Conservation (phyloP, 2,797 vertebrate species). For the Clamator glandarius region DNA sequence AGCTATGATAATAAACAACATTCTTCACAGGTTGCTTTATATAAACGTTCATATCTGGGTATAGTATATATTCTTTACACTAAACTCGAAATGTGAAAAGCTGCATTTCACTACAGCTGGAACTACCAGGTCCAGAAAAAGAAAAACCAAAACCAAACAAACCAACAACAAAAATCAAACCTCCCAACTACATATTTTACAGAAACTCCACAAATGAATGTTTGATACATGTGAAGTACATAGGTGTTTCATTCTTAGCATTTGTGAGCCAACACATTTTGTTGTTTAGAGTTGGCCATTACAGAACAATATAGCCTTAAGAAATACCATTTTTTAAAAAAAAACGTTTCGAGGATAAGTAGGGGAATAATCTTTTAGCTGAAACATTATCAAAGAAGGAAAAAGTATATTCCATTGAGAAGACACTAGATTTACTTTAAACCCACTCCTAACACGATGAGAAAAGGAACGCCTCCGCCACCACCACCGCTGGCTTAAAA, state of each 20-base stretch:
- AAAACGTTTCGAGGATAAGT: not conserved
- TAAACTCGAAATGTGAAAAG: not conserved
- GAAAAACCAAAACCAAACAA: too few relatives aligned
- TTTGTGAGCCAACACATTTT: not conserved
- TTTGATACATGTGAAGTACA: not conserved
- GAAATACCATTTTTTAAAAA: not conserved
- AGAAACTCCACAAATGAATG: not conserved
- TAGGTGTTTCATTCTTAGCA: not conserved
- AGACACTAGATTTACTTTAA: not conserved
- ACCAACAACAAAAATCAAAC: not conserved
- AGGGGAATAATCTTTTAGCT: not conserved
- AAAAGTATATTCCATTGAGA: not conserved
- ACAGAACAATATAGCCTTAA: not conserved
- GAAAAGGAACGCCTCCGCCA: not conserved
- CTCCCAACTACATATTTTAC: not conserved
- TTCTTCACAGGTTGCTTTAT: not conserved
- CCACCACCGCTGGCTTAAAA: not conserved
- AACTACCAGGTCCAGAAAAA: not conserved
- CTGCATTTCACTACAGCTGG: not conserved
- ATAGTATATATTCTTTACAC: not conserved
- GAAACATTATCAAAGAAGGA: not conserved
- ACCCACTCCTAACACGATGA: not conserved
- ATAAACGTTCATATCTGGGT: not conserved
- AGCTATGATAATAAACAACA: conserved; percentile 2
- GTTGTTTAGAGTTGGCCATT: not conserved